These are phyloP conservation scores for Oplegnathus fasciatus DNA, from an alignment of 2,113 vertebrate species.

Conservation along the genomic window DNA sequence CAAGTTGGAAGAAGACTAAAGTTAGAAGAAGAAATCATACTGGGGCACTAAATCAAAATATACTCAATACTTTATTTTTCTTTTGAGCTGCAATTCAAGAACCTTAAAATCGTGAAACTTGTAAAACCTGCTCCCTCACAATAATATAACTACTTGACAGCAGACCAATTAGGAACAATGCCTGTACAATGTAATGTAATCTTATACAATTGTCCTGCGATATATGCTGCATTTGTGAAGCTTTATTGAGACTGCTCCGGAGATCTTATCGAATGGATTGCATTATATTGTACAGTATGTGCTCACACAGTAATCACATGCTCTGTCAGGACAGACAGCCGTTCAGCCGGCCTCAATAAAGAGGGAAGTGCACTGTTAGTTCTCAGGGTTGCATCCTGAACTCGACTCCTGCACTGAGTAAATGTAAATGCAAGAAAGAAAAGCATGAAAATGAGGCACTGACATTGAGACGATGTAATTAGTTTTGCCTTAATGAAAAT, in stretches of 20 bases:
- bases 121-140: not conserved
- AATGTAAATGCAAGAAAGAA: not conserved
- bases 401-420: not conserved
- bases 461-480: not conserved
- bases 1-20: too few species aligned
- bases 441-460: not conserved
- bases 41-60: not conserved
- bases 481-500: not conserved
- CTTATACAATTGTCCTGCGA: not conserved
- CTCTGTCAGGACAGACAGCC: not conserved
- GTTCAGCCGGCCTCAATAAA: not conserved
- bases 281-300: not conserved
- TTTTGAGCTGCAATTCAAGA: not conserved
- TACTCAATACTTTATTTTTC: too few species aligned
- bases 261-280: not conserved
- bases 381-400: not conserved
- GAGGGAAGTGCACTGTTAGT: slow-evolving; percentile 6
- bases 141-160: not conserved
- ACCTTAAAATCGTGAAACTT: not conserved
- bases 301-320: not conserved
- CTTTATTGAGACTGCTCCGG: not conserved
- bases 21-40: not conserved
- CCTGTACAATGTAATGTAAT: not conserved
- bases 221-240: not conserved
- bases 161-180: not conserved